Conservation (phyloP, 2,113 vertebrate genomes). For the Labeo catla region DNA sequence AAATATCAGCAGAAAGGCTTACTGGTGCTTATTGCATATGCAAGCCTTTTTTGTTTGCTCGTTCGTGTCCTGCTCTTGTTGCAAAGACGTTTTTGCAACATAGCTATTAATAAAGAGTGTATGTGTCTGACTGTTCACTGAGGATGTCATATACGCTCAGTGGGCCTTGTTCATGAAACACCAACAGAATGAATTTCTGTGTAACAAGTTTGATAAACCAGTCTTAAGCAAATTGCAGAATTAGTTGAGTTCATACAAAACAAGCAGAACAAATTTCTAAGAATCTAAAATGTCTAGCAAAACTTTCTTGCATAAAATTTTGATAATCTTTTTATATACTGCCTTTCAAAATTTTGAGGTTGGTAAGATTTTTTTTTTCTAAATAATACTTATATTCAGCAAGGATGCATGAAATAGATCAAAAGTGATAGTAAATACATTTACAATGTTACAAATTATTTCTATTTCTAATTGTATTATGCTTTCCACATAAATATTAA, state of each 20-base stretch:
- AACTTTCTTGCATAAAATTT: background rate
- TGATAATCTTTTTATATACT: background rate
- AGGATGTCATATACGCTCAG: background rate
- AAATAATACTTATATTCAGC: background rate
- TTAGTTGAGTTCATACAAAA: background rate
- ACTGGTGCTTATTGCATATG: constrained; percentile 64
- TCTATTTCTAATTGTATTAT: background rate
- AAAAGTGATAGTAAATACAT: no score
- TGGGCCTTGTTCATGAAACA: constrained; percentile 1
- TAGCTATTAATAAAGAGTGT: constrained; percentile 35
- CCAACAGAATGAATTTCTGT: background rate
- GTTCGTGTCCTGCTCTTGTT: constrained; percentile 63
- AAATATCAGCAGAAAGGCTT: constrained; percentile 79
- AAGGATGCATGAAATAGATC: background rate
- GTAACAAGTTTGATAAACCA: background rate
- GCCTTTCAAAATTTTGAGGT: background rate
- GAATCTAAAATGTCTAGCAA: background rate
- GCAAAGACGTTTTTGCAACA: constrained; percentile 60
- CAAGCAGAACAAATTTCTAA: background rate
- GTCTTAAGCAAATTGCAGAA: background rate
- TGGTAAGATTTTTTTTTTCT: background rate
- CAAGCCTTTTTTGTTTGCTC: constrained; percentile 73
- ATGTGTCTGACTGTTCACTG: background rate
- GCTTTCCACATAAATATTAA: background rate
- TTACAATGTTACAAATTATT: no score